phyloP scores from a whole-genome alignment of 2,113 vertebrate genomes.

The Rattus norvegicus region GRCr8 NC_086026.1:94683501-94684000 shows the following conservation, averaged over 20 bases:
- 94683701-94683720: conserved; percentile 39
- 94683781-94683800: neutral
- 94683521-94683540: neutral
- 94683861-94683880: neutral
- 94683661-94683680: conserved; percentile 26
- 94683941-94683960: neutral
- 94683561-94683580: neutral
- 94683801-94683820: neutral
- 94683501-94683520: neutral
- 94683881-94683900: neutral
- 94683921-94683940: neutral
- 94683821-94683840: neutral
- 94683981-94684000: neutral
- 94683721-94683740: conserved; percentile 56
- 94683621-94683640: neutral
- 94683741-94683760: conserved; percentile 67
- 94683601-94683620: neutral
- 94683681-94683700: conserved; percentile 67
- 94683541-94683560: neutral
- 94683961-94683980: neutral
- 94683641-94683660: neutral
- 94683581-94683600: neutral
- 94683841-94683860: neutral
- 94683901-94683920: neutral
- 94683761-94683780: neutral